Conservation (phyloP, 1,140 invertebrate species). For the Drosophila oshimai region DNA sequence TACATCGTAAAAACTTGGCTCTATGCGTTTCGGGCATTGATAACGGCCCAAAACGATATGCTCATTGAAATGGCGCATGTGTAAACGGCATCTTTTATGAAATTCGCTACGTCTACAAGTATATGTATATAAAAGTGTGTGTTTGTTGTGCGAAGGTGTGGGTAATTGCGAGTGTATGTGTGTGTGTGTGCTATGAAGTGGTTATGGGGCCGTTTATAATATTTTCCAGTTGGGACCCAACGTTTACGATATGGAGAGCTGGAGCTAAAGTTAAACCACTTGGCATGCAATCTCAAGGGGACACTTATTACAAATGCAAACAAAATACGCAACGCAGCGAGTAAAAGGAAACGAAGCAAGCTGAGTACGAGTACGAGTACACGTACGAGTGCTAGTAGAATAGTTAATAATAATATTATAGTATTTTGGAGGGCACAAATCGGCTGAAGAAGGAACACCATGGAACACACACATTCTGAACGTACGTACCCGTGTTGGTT, state of each 20-base stretch:
- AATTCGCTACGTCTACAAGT: conserved; percentile 8
- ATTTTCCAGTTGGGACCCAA: conserved; percentile 44
- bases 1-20: conserved; percentile 74
- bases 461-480: conserved; percentile 35
- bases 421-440: not conserved
- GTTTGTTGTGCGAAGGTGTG: not conserved
- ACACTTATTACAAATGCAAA: conserved; percentile 36
- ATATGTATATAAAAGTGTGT: conserved; percentile 3
- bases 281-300: conserved; percentile 37
- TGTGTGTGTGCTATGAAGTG: conserved; percentile 55
- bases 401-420: conserved; percentile 9
- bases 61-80: conserved; percentile 62
- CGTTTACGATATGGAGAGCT: conserved; percentile 34
- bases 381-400: conserved; percentile 2
- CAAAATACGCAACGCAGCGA: conserved; percentile 28
- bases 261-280: conserved; percentile 29
- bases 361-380: conserved; percentile 3
- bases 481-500: conserved; percentile 94
- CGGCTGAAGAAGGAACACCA: conserved; percentile 29
- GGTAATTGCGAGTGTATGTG: conserved; percentile 20
- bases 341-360: conserved; percentile 19
- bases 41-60: conserved; percentile 64
- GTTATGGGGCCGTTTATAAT: conserved; percentile 64
- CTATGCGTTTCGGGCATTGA: conserved; percentile 72
- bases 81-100: conserved; percentile 70